Conservation (phyloP, 2,797 vertebrate genomes). For the Distichodus sexfasciatus region DNA sequence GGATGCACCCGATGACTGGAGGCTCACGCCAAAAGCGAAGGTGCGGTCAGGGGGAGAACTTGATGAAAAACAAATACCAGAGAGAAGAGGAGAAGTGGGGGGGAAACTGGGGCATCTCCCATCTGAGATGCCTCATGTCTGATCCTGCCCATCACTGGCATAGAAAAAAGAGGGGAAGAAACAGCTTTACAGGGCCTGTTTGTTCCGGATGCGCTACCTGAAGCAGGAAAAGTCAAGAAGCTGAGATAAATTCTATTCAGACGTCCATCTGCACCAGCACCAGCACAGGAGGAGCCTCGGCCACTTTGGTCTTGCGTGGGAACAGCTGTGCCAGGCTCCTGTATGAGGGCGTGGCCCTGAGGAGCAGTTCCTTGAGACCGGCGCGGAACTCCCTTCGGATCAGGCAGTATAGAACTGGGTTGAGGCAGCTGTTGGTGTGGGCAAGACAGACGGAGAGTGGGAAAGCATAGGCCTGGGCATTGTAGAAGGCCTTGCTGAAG, state of each 20-base stretch:
- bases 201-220: neutral
- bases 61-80: neutral
- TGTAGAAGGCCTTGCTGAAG: conserved; percentile 80
- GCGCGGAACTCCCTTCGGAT: conserved; percentile 75
- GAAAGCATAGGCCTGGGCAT: conserved; percentile 76
- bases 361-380: conserved; percentile 73
- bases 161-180: conserved; percentile 25
- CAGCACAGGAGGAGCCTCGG: conserved; percentile 69
- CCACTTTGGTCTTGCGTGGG: conserved; percentile 70
- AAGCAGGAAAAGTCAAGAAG: neutral
- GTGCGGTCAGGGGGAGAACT: conserved; percentile 2
- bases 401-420: conserved; percentile 79
- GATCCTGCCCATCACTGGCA: conserved; percentile 42
- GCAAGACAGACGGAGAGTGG: conserved; percentile 79
- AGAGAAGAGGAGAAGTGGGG: conserved; percentile 6
- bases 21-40: neutral
- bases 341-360: conserved; percentile 69
- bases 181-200: neutral
- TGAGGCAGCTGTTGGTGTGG: conserved; percentile 82
- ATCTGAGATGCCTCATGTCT: conserved; percentile 38
- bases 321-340: conserved; percentile 65
- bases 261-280: conserved; percentile 76
- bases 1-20: neutral
- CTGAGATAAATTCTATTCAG: conserved; percentile 37
- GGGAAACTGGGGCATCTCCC: conserved; percentile 56